Base-by-base conservation (phyloP, 2,113 vertebrate genomes). In the Tamias sibiricus region DNA sequence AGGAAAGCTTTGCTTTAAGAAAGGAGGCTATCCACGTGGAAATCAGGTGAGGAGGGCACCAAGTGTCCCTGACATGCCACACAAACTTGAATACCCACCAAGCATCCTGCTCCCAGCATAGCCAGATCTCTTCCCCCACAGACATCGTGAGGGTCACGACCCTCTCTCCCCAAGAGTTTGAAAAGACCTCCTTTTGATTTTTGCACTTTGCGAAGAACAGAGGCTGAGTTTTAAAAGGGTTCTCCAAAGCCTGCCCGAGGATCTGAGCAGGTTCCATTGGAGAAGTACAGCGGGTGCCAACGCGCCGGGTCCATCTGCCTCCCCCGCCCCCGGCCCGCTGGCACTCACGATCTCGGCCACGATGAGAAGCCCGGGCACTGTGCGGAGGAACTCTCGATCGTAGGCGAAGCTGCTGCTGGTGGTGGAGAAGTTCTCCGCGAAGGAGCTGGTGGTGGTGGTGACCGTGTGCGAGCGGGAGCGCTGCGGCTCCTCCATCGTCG, bases 281-380 rank as follows among this genome's bases (percentile, higher is more conserved):
- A 16, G 13, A 59, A 40, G 30, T 4, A 16, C 28, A 2, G 47
- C 16, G 14, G 32, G 14, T 8, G 68, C 59, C 3, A 54, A 26
- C 35, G 71, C 16, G 19, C 75, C 5, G 17, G 44, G 77, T 44
- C 62, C 74, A 20, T 32, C 30, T 19, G 44, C 69, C 72, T 30
- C 35, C 71, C 44, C 14, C 14, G 6, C 32, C 90, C n/a, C 81
- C 11, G 1, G 12, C 42, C 68, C 16, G 24, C 1, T 17, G 54
- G 19, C 95, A 99, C 99, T 99, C 98, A 99, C 99, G 83, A 99
- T 99, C 98, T 99, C 99, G 3, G 98, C 97, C 97, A 99, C 97
- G 98, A 99, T 99, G 71, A 99, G 98, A 5, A 98, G 89, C 68
- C 99, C 99, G 8, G 98, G 98, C 69, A 92, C 44, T 8, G 98